phyloP scores from a whole-genome alignment of 2,113 vertebrate species.

The Hoplias malabaricus region DNA sequence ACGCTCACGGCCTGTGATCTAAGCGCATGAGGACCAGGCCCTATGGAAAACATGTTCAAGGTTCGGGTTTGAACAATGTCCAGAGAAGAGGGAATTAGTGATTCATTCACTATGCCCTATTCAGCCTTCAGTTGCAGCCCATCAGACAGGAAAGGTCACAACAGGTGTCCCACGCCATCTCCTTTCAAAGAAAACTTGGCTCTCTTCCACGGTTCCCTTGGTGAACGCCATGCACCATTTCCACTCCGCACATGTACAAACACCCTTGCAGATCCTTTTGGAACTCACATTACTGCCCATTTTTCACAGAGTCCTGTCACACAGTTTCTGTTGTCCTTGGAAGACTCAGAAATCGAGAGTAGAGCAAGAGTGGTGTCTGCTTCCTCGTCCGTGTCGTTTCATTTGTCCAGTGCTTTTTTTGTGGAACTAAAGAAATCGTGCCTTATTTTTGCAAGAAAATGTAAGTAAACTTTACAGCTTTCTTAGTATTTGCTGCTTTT shows the following conservation, averaged over 20 bases:
- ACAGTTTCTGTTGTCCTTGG: constrained; percentile 1
- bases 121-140: constrained; percentile 51
- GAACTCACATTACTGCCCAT: constrained; percentile 48
- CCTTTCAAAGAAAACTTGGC: constrained; percentile 61
- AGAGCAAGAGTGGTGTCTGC: not conserved
- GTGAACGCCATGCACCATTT: constrained; percentile 73
- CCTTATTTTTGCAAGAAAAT: not conserved
- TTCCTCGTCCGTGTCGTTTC: not conserved
- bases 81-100: constrained; percentile 32
- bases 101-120: constrained; percentile 51
- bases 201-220: constrained; percentile 59
- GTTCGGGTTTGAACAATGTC: constrained; percentile 33
- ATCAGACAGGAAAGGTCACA: constrained; percentile 56
- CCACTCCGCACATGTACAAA: constrained; percentile 66
- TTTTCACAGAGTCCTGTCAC: constrained; percentile 31
- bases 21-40: constrained; percentile 8
- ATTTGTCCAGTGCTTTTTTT: not conserved
- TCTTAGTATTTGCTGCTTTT: not conserved
- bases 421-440: not conserved
- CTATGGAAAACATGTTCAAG: constrained; percentile 1
- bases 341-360: not conserved
- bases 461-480: not conserved
- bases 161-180: constrained; percentile 62
- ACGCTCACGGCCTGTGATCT: not conserved
- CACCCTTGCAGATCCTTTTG: constrained; percentile 59